Base-by-base conservation (phyloP, 2,888 invertebrate genomes). In the Parelbella ahira region DNA sequence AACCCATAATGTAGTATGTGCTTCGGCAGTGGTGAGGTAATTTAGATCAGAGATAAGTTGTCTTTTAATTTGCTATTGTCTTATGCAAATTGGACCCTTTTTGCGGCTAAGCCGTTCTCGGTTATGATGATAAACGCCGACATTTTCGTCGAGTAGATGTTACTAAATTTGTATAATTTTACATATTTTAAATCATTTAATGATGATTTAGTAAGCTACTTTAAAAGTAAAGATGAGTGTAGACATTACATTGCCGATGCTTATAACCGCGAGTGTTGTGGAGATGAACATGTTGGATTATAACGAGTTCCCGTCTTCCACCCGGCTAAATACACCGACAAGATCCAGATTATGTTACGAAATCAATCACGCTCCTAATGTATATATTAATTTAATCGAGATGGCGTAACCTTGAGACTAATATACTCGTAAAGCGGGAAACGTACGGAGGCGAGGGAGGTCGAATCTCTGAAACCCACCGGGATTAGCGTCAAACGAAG, bases 401-500 rank as follows among this genome's bases (percentile, higher is more conserved):
- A 39, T 32, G 25, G 51, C 56, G 58, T 60, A 61, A 62, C 75
- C 75, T 71, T 74, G 60, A 55, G 59, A 55, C 60, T 65, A 64
- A 63, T 62, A 61, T 63, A 60, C 51, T 53, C 23, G 52, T 53
- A 56, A 55, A 56, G 54, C 47, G 54, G 51, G 54, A 52, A 55
- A 52, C 55, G 58, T 56, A 53, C 50, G 60, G 50, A 60, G 62
- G 61, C 47, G 55, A 58, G 30, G 30, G 33, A 67, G 68, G 68
- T 59, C 65, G 74, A 78, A 79, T 78, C 77, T 76, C 69, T 60
- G 70, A 73, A 72, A 64, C 76, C 70, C 77, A 61, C 46, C 60
- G 75, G 84, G 83, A 84, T 83, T 82, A 82, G 69, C 79, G 79
- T 75, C 83, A 80, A 82, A 82, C 82, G 83, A 80, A 82, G 82